Conservation (phyloP, 2,888 invertebrate species). For the Strigamia maritima region DNA sequence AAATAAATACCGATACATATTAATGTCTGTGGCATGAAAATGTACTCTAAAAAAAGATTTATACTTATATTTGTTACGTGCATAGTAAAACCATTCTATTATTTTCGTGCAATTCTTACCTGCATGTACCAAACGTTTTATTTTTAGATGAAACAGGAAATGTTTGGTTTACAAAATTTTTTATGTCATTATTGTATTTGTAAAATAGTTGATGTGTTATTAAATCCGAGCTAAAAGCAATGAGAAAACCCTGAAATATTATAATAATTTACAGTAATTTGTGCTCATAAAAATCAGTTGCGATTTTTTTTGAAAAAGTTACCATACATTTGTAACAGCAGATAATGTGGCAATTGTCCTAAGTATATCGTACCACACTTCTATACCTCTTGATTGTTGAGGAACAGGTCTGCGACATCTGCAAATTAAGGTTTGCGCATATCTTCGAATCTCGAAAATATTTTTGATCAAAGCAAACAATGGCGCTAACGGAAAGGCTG, state of each 20-base stretch:
- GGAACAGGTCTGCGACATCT: conserved; percentile 7
- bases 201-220: background rate
- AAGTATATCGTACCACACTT: conserved; percentile 8
- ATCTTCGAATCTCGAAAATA: background rate
- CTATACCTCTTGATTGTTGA: background rate
- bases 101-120: background rate
- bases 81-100: too few relatives aligned
- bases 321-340: conserved; percentile 9
- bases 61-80: too few relatives aligned
- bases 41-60: background rate
- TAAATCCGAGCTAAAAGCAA: background rate
- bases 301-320: background rate
- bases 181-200: background rate
- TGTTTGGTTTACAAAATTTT: background rate
- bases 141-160: background rate
- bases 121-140: background rate
- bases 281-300: background rate
- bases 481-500: conserved; percentile 10
- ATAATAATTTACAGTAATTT: background rate
- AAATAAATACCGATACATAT: background rate
- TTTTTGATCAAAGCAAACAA: conserved; percentile 32
- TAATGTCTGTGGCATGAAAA: background rate
- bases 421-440: background rate
- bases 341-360: background rate
- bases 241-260: background rate